Evolutionary conservation across 2,113 vertebrate genomes (phyloP).

Genomic region (Elephantulus edwardii): DNA sequence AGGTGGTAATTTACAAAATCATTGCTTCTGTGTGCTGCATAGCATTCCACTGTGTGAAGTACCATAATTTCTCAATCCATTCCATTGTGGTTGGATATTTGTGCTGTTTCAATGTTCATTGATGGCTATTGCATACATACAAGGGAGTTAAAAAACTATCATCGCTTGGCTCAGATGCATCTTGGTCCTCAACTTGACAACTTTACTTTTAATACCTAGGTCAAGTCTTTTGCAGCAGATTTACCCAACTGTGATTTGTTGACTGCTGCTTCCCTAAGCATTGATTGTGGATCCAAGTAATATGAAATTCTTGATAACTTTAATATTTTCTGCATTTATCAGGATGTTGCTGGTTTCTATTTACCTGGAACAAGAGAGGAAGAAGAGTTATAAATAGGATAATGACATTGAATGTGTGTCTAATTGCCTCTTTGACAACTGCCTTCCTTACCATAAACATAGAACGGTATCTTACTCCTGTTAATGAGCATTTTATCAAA

Average conservation of each 20-base stretch:
- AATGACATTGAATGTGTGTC: too few species aligned
- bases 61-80: too few species aligned
- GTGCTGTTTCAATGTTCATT: neutral
- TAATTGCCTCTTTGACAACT: too few species aligned
- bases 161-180: neutral
- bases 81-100: too few species aligned
- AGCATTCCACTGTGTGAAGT: too few species aligned
- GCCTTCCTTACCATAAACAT: too few species aligned
- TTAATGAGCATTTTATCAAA: too few species aligned
- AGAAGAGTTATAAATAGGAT: too few species aligned
- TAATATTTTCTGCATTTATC: neutral
- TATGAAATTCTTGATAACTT: neutral
- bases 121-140: neutral
- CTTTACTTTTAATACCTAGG: neutral
- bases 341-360: neutral
- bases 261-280: neutral
- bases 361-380: too few species aligned
- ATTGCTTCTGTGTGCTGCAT: too few species aligned
- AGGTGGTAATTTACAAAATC: too few species aligned
- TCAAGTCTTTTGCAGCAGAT: neutral
- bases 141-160: neutral
- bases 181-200: neutral
- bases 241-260: neutral
- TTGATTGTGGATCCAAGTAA: neutral
- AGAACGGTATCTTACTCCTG: too few species aligned